Base-by-base conservation (phyloP, 2,113 vertebrate genomes). In the Burhinus bistriatus region DNA sequence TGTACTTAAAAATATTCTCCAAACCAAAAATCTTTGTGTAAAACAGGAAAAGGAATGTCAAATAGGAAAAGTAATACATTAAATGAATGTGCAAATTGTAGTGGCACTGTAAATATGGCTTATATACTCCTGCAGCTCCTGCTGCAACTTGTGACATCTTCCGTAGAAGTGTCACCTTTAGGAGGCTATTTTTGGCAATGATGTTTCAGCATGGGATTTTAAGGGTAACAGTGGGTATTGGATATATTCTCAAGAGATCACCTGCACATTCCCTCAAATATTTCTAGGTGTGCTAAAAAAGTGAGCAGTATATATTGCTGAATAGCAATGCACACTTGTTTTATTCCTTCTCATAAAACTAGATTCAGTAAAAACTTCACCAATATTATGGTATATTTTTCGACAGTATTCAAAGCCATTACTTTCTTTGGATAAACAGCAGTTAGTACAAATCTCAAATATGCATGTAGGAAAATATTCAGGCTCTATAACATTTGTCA, bases 111-210 rank as follows among this genome's bases (percentile, higher is more conserved):
- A 83, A 86, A 83, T 82, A 62, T 10, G 19, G 25, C 32, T 91
- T 73, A 38, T 23, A 25, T 27, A 45, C 29, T 68, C 61, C 18
- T 12, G 42, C 3, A 5, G 70, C 75, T 95, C 71, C 66, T 77
- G 29, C 84, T 91, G 94, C 55, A 83, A 36, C 81, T 86, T 61
- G 75, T 80, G 87, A 87, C 85, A 90, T 83, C 90, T 86, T 95
- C 95, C 96, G 86, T 1, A 42, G 38, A 38, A 93, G 86, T 90
- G 95, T 97, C 96, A 97, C 96, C 95, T 97, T 96, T 90, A 90
- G 70, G 75, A 86, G 57, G 91, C 88, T 97, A 96, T 97, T 97
- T 97, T 89, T 97, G 95, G 96, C 85, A 29, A 13, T 69, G 95
- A 90, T 86, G 91, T 70, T 97, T 94, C 97, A 86, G 91, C 94